Percentiles rank a stretch among this genome's conserved stretches.
phyloP scores from a whole-genome alignment of 1,140 invertebrate genomes.

The Thaumatotibia leucotreta region DNA sequence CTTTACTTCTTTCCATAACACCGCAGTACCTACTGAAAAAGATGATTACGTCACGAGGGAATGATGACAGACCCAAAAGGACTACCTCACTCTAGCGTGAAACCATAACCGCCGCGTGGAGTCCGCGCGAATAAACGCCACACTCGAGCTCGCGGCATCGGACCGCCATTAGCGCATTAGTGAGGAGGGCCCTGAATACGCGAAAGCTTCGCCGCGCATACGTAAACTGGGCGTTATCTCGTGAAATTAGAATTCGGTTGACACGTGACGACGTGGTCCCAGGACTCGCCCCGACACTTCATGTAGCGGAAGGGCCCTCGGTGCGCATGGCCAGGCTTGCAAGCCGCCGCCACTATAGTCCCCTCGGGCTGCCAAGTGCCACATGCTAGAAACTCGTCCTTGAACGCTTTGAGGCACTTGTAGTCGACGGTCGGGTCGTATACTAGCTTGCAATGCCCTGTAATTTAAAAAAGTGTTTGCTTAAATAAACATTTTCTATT shows the following conservation, averaged over 20 bases:
- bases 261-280: background rate
- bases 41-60: too few relatives aligned
- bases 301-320: background rate
- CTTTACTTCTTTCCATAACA: too few relatives aligned
- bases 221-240: background rate
- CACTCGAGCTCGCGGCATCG: too few relatives aligned
- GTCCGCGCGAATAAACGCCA: too few relatives aligned
- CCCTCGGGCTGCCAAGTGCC: background rate
- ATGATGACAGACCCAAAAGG: too few relatives aligned
- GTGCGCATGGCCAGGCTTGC: background rate
- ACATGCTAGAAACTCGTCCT: background rate
- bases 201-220: too few relatives aligned
- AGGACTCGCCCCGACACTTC: background rate
- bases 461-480: background rate
- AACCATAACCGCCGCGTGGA: too few relatives aligned
- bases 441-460: background rate
- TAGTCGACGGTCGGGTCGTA: background rate
- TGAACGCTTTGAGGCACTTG: background rate
- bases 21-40: too few relatives aligned
- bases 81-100: too few relatives aligned
- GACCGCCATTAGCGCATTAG: too few relatives aligned
- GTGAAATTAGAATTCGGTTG: background rate
- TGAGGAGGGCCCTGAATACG: too few relatives aligned
- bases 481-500: too few relatives aligned
- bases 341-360: background rate